Base-by-base conservation (phyloP, 2,113 vertebrate species). In the Saccopteryx leptura region DNA sequence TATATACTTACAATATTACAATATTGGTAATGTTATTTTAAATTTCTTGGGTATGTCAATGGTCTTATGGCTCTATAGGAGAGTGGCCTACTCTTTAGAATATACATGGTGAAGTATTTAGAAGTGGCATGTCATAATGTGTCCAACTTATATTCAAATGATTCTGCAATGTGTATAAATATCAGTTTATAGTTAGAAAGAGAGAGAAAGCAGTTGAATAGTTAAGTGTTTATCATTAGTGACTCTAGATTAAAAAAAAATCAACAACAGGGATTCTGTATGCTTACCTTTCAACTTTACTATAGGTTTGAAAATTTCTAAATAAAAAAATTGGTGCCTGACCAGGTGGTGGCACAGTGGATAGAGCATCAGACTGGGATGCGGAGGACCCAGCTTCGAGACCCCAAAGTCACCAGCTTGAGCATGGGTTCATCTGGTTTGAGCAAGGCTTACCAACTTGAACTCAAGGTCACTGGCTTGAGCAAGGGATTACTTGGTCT, bases 81-180 rank as follows among this genome's bases (percentile, higher is more conserved):
- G 21, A 91, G 4, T 63, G 19, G 1, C 6, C 28, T 66, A 61
- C 8, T 61, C 48, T 31, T 71, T 85, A 69, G 48, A 3, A 52
- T 23, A 50, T n/a, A 79, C 33, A 28, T 65, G n/a, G 39, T 88
- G 5, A 93, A 65, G 12, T 33, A 63, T 46, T 88, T 75, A 58
- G 4, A 12, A 26, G 21, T 21, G 7, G 91, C 3, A 31, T 46
- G 5, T 66, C 52, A 46, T 69, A 12, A 75, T 71, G 17, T 76
- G 61, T 82, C 92, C 54, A 95, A 46, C 50, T 83, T 71, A 71
- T 11, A 82, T 71, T 76, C 60, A 91, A 66, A 78, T 60, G 26
- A 48, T 81, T 89, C 72, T 72, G 54, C 1, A 88, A 56, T 39
- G 76, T 58, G 2, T n/a, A 71, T 75, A 81, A 71, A 68, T 76